Percentiles rank a stretch among this genome's conserved stretches.
Conservation (phyloP, 2,113 vertebrate genomes). For the Thunnus thynnus region DNA sequence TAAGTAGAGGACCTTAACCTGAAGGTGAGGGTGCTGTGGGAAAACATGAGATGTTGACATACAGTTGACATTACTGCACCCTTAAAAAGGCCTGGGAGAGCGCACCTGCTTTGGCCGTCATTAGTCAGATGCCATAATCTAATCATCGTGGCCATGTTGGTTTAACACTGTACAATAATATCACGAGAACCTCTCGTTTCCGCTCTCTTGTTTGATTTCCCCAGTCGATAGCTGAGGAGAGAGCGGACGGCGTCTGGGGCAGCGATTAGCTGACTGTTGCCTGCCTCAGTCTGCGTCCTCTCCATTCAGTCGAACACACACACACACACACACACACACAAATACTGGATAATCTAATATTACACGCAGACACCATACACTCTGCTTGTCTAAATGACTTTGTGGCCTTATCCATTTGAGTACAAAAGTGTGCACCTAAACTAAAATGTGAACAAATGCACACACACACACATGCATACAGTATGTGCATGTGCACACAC, state of each 20-base stretch:
- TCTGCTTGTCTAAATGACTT: conserved; percentile 60
- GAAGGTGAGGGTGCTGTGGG: neutral
- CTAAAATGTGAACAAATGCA: neutral
- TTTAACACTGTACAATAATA: conserved; percentile 68
- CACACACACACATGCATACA: neutral
- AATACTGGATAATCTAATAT: conserved; percentile 61
- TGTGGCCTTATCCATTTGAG: conserved; percentile 46
- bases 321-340: conserved; percentile 37
- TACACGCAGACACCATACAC: conserved; percentile 41
- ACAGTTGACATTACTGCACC: conserved; percentile 54
- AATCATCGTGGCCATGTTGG: conserved; percentile 71
- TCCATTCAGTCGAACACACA: conserved; percentile 47
- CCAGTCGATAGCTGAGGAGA: conserved; percentile 46
- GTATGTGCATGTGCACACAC: neutral
- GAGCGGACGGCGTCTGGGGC: conserved; percentile 48
- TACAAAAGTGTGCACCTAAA: conserved; percentile 21
- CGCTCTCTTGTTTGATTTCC: conserved; percentile 63
- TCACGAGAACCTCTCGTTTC: conserved; percentile 46
- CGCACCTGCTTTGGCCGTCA: conserved; percentile 58
- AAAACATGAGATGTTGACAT: conserved; percentile 31
- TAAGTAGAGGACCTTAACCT: neutral
- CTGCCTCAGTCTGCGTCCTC: conserved; percentile 48
- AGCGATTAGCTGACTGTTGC: conserved; percentile 59
- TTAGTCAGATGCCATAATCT: conserved; percentile 67
- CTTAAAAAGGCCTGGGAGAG: conserved; percentile 46